Conservation (phyloP, 2,797 vertebrate species). For the Psittacula echo region DNA sequence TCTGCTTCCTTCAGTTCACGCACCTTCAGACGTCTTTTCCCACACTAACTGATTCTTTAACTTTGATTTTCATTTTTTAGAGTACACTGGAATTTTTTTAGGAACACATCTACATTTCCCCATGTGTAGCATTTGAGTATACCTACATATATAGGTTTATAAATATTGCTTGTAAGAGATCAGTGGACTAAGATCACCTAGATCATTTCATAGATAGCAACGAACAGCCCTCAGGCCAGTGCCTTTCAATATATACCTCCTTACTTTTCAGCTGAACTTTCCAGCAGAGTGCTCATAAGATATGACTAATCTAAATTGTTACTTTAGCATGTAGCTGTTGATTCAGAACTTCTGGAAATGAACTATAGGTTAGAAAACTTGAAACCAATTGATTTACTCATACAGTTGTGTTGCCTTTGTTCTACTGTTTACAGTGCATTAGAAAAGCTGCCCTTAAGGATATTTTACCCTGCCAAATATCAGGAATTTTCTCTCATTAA, state of each 20-base stretch:
- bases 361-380: background rate
- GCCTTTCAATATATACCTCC: background rate
- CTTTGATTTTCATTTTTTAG: background rate
- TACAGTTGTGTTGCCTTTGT: background rate
- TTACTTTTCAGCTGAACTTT: background rate
- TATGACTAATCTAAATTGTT: background rate
- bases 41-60: background rate
- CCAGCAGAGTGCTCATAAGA: background rate
- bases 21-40: background rate
- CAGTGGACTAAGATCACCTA: background rate
- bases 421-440: background rate
- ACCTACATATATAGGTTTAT: background rate
- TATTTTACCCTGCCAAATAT: background rate
- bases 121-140: background rate
- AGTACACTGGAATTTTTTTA: background rate
- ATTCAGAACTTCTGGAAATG: background rate
- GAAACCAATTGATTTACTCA: background rate
- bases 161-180: background rate
- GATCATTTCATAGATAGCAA: background rate
- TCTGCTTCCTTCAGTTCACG: background rate
- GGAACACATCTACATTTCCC: background rate
- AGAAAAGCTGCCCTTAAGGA: background rate
- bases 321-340: background rate
- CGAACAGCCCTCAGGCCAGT: background rate
- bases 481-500: background rate